A percentile compares a stretch with the other conserved stretches of the same genome.
phyloP scores from a whole-genome alignment of 2,797 vertebrate species.

The Danio kyathit region DNA sequence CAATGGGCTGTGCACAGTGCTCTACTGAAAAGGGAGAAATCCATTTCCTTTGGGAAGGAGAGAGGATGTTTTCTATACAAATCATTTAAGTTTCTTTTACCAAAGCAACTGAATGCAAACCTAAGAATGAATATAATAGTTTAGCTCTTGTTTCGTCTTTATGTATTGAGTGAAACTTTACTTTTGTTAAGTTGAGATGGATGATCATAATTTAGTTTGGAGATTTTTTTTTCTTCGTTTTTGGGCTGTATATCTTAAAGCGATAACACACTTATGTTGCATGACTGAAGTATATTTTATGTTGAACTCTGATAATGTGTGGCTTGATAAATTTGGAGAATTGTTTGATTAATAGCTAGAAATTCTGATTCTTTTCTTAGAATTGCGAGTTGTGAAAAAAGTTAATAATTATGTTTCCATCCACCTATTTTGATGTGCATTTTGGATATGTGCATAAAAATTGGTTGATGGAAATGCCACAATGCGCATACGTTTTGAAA shows the following conservation, averaged over 20 bases:
- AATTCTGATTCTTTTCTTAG: too few relatives aligned
- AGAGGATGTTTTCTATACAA: constrained; percentile 14
- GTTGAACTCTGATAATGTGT: too few relatives aligned
- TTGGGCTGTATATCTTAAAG: not conserved
- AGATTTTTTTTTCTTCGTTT: not conserved
- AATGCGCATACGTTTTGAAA: too few relatives aligned
- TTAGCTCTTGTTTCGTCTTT: not conserved
- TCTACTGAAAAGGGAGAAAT: constrained; percentile 4
- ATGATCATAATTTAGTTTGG: constrained; percentile 1
- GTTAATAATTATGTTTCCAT: too few relatives aligned
- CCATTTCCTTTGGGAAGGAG: constrained; percentile 19
- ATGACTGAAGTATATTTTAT: too few relatives aligned
- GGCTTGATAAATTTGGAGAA: too few relatives aligned
- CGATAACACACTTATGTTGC: too few relatives aligned
- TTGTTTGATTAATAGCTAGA: too few relatives aligned
- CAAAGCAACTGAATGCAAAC: constrained; percentile 1
- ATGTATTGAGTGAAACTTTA: not conserved
- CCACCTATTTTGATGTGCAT: too few relatives aligned
- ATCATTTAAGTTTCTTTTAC: constrained; percentile 1
- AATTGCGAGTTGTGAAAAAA: too few relatives aligned
- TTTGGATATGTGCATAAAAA: too few relatives aligned
- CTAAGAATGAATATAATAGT: not conserved
- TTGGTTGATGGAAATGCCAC: too few relatives aligned
- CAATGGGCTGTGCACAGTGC: constrained; percentile 1
- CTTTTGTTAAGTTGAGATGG: not conserved